A percentile compares a stretch with the other conserved stretches of the same genome.
Evolutionary conservation across 30 jellyfish, hydroid and myxozoan species (phyloP).

Genomic region (Pelagia noctiluca): DNA sequence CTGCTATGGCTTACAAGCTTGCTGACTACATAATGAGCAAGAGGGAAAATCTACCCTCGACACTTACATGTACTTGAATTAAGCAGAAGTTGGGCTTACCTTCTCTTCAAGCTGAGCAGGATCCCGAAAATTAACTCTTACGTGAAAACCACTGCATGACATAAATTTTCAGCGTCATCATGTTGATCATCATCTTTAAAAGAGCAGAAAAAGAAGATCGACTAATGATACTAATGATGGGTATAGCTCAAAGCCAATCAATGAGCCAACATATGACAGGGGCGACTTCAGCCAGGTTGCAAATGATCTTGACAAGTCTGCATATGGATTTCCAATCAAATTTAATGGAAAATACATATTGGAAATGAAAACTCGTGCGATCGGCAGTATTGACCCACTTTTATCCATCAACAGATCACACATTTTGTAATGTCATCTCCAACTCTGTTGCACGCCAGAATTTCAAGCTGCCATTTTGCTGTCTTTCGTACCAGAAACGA

Average conservation of each 20-base stretch:
- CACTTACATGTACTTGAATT: neutral
- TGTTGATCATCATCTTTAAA: neutral
- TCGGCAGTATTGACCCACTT: conserved; percentile 9
- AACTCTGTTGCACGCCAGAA: conserved; percentile 12
- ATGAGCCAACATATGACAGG: conserved; percentile 1
- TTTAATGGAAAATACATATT: conserved; percentile 11
- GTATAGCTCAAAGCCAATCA: conserved; percentile 15
- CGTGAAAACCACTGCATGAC: conserved; percentile 25
- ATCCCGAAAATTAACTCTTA: conserved; percentile 14
- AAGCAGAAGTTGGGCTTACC: conserved; percentile 35
- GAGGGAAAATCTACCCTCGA: neutral
- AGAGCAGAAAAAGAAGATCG: conserved; percentile 2
- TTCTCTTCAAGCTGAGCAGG: conserved; percentile 22
- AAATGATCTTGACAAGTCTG: conserved; percentile 18
- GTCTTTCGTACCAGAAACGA: conserved; percentile 26
- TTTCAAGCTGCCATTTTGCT: conserved; percentile 4
- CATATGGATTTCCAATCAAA: neutral
- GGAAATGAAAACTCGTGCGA: conserved; percentile 21
- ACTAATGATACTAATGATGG: neutral
- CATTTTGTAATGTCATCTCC: conserved; percentile 15
- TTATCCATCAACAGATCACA: conserved; percentile 2
- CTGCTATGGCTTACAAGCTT: conserved; percentile 15
- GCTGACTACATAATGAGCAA: neutral
- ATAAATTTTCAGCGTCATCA: neutral
- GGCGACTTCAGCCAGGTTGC: conserved; percentile 12